These are phyloP conservation scores for Hypena proboscidalis DNA, from an alignment of 2,888 invertebrate species.

Conservation along the genomic window DNA sequence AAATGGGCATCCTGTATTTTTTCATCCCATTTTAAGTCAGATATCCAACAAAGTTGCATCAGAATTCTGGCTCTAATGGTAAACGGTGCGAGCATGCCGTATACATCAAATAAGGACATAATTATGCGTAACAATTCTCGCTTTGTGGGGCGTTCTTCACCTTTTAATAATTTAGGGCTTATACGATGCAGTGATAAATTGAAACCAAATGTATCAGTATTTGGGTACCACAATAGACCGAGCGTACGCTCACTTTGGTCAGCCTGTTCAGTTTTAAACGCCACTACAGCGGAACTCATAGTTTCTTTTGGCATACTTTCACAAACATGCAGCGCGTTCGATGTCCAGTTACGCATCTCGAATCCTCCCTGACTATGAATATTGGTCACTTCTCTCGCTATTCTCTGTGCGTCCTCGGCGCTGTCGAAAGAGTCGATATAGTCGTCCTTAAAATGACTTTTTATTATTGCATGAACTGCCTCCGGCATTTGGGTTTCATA, in stretches of 20 bases:
- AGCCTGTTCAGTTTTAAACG: conserved; percentile 22
- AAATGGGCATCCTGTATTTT: neutral
- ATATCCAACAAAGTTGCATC: conserved; percentile 29
- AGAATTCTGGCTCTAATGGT: conserved; percentile 38
- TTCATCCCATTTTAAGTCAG: conserved; percentile 30
- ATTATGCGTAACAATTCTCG: conserved; percentile 25
- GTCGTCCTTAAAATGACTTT: no score
- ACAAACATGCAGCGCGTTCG: conserved; percentile 29
- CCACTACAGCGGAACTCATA: conserved; percentile 22
- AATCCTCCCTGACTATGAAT: conserved; percentile 41
- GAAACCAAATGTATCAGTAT: conserved; percentile 30
- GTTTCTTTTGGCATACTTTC: conserved; percentile 30
- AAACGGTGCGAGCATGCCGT: conserved; percentile 37
- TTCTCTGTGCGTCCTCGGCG: no score
- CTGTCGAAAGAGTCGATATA: no score
- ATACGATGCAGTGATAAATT: conserved; percentile 30
- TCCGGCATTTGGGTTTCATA: no score
- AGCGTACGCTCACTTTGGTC: conserved; percentile 32
- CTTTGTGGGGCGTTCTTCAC: conserved; percentile 33
- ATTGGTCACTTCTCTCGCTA: conserved; percentile 9
- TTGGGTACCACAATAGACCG: conserved; percentile 37
- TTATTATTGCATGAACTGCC: no score
- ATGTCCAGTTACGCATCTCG: conserved; percentile 39
- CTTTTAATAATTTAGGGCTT: conserved; percentile 16
- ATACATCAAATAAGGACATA: conserved; percentile 37